Percentiles rank a stretch among this genome's conserved stretches.
Evolutionary conservation across 1,140 invertebrate genomes (phyloP).

Genomic region (Aricia agestis): DNA sequence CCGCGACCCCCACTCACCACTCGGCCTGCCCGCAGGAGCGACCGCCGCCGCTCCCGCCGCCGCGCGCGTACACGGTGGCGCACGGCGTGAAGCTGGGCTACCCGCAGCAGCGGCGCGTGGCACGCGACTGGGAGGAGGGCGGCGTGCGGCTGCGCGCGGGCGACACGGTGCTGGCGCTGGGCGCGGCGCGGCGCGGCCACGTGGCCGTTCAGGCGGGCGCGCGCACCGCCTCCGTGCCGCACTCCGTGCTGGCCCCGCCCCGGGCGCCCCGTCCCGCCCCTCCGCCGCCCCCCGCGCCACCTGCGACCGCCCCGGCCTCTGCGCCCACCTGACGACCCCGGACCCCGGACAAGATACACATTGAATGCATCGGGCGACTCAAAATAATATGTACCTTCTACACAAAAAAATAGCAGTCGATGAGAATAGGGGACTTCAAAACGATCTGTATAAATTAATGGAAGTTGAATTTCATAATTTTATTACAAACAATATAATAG

Average conservation of each 20-base stretch:
- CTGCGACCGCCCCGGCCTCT: conserved; percentile 23
- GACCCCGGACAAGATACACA: not conserved
- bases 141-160: conserved; percentile 72
- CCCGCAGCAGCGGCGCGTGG: conserved; percentile 94
- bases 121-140: conserved; percentile 85
- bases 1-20: not conserved
- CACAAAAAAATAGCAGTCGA: not conserved
- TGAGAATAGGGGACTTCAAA: too few relatives aligned
- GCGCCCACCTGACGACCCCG: conserved; percentile 25
- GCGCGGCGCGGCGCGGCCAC: conserved; percentile 58
- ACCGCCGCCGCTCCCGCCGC: conserved; percentile 92
- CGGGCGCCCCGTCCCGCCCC: conserved; percentile 42
- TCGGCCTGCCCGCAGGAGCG: conserved; percentile 80
- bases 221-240: conserved; percentile 52
- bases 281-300: conserved; percentile 41
- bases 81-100: conserved; percentile 95
- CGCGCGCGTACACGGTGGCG: conserved; percentile 91
- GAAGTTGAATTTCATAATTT: not conserved
- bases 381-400: too few relatives aligned
- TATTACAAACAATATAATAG: conserved; percentile 3
- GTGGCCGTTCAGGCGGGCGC: conserved; percentile 50
- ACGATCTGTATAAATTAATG: not conserved
- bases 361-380: too few relatives aligned
- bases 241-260: conserved; percentile 55
- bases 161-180: conserved; percentile 58